Evolutionary conservation across 2,797 vertebrate species (phyloP), one percentile per base, ranked within the genome.

Genomic region (Coluber constrictor): DNA sequence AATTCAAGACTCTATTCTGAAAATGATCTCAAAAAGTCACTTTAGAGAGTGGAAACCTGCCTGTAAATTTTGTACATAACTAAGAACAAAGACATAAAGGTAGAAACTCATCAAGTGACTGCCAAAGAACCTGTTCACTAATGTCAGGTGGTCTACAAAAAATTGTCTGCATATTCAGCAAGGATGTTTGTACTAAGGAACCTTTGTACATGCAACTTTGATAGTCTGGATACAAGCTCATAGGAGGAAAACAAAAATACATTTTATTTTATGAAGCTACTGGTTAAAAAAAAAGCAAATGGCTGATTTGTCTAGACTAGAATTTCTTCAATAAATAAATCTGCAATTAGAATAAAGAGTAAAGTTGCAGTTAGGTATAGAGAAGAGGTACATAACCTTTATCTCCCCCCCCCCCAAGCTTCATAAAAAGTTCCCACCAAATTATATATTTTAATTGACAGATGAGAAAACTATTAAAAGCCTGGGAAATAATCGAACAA

Each of bases 271-370:
- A 79, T 43, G 74, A 79, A 79, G 37, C 37, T 9, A 43, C 9
- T 23, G 37, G 9, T 20, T 7, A 51, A 51, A 51, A 23, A 79
- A 18, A 79, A 20, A 79, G 37, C 37, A 79, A 79, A 43, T 4
- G 23, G 18, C 37, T 79, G 18, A 79, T 79, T 9, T 43, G 8
- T 79, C 74, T 43, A 9, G 8, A n/a, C 9, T 54, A 54, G 10
- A 56, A 86, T 18, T 60, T 79, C 9, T 79, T 79, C 74, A 63
- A 93, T 51, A 57, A 95, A 94, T 59, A 92, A 86, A 79, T 7
- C 51, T 32, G 1, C 1, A 29, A 93, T 86, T 70, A 91, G 20
- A 57, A 79, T 91, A 93, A 79, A 79, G 12, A 6, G 4, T 70
- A 43, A 43, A 43, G 9, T 23, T 43, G 37, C 74, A 79, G 18